Conservation (phyloP, 2,888 invertebrate genomes). For the Dicyrtomina minuta region DNA sequence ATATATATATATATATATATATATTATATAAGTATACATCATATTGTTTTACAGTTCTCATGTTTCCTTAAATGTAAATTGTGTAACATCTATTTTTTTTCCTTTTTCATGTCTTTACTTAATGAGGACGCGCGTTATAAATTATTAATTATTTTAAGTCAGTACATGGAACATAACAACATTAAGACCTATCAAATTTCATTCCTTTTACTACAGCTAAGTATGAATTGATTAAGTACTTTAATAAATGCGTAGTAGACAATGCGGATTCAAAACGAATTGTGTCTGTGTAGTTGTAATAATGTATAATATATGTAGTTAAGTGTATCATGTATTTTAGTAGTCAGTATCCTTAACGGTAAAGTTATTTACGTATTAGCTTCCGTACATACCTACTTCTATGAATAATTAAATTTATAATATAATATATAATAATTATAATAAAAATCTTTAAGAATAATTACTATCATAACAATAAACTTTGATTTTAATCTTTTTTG, state of each 20-base stretch:
- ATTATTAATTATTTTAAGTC: no score
- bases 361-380: background rate
- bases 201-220: no score
- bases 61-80: background rate
- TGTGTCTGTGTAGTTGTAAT: background rate
- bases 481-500: no score
- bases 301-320: background rate
- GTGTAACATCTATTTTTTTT: no score
- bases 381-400: background rate
- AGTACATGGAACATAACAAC: background rate
- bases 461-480: no score
- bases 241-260: conserved; percentile 5
- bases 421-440: no score
- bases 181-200: background rate
- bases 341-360: background rate
- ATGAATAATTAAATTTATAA: no score
- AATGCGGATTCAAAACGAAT: background rate
- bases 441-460: no score
- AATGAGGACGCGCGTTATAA: background rate
- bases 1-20: background rate
- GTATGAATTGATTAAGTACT: background rate
- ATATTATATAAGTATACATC: background rate
- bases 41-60: no score
- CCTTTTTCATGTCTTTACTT: background rate
- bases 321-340: background rate